phyloP scores from a whole-genome alignment of 1,140 invertebrate species.

The Calosoma granatense region DNA sequence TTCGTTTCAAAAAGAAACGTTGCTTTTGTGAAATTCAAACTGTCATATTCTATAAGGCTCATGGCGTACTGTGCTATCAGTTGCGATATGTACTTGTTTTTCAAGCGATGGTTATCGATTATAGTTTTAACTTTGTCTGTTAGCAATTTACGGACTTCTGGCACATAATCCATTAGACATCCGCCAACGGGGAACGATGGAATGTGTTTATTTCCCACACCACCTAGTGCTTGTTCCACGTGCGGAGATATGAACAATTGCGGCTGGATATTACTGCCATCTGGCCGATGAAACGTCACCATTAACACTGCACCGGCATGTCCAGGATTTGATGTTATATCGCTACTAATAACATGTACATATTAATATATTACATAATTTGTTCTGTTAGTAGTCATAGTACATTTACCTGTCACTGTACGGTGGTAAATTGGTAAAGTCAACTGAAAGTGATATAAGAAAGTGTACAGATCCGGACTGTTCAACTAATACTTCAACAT shows the following conservation, averaged over 20 bases:
- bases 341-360: constrained; percentile 6
- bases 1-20: constrained; percentile 25
- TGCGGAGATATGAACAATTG: constrained; percentile 26
- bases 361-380: constrained; percentile 11
- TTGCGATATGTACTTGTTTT: constrained; percentile 25
- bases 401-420: constrained; percentile 18
- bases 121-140: constrained; percentile 22
- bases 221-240: constrained; percentile 26
- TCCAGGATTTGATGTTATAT: constrained; percentile 23
- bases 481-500: constrained; percentile 31
- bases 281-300: constrained; percentile 23
- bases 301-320: constrained; percentile 24
- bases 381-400: background rate
- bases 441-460: constrained; percentile 27
- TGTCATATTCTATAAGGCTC: constrained; percentile 31
- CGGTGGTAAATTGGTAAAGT: constrained; percentile 27
- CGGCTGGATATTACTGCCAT: constrained; percentile 22
- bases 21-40: constrained; percentile 23
- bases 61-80: constrained; percentile 23
- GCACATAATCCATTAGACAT: constrained; percentile 25
- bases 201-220: constrained; percentile 17
- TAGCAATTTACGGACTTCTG: constrained; percentile 20
- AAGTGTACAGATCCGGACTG: constrained; percentile 24
- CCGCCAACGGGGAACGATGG: constrained; percentile 22
- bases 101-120: constrained; percentile 22